phyloP scores from a whole-genome alignment of 2,113 vertebrate species.

The Typhlomys cinereus region DNA sequence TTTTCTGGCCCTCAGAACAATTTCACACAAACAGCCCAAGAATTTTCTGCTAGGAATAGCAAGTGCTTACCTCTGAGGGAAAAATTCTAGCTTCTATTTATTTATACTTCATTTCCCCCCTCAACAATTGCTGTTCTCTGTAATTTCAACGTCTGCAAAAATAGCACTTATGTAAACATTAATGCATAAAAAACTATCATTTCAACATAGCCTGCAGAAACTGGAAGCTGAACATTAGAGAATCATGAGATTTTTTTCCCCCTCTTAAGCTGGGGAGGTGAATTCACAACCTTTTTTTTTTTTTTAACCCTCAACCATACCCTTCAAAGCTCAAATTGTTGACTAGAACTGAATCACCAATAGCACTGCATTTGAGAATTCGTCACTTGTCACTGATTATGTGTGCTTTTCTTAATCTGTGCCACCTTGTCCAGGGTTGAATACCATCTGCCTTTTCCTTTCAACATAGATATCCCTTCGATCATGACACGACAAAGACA shows the following conservation, averaged over 20 bases:
- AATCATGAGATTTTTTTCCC: slow-evolving; percentile 29
- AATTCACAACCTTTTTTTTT: slow-evolving; percentile 48
- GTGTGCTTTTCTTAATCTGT: neutral
- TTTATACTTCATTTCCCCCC: slow-evolving; percentile 53
- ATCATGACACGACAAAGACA: neutral
- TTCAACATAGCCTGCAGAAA: slow-evolving; percentile 61
- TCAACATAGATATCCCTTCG: neutral
- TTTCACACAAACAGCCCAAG: slow-evolving; percentile 27
- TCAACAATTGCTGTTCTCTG: slow-evolving; percentile 67
- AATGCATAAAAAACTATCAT: slow-evolving; percentile 73
- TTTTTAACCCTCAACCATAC: slow-evolving; percentile 47
- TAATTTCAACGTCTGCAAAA: slow-evolving; percentile 76
- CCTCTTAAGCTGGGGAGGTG: neutral
- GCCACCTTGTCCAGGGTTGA: neutral
- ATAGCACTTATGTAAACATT: slow-evolving; percentile 74
- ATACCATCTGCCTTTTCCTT: neutral
- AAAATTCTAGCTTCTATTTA: slow-evolving; percentile 69
- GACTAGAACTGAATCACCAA: neutral
- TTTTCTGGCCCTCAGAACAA: neutral
- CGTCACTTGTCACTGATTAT: neutral
- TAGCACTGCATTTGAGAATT: neutral
- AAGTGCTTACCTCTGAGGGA: slow-evolving; percentile 30
- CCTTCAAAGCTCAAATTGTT: neutral
- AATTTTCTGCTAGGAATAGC: slow-evolving; percentile 49
- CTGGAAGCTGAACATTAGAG: slow-evolving; percentile 50